Conservation (phyloP, 2,113 vertebrate species). For the Phalacrocorax carbo region DNA sequence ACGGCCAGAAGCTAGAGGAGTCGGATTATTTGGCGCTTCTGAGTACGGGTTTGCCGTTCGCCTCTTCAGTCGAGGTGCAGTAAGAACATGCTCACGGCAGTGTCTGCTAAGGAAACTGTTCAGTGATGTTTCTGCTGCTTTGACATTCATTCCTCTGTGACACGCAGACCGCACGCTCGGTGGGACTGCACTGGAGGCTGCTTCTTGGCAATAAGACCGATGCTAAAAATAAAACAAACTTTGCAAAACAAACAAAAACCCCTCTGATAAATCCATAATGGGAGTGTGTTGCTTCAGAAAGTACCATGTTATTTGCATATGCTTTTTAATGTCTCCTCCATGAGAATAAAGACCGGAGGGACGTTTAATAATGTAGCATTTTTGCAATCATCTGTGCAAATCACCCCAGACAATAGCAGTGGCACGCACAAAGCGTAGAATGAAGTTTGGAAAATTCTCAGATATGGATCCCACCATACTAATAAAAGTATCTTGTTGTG, state of each 20-base stretch:
- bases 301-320: not conserved
- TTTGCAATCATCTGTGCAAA: not conserved
- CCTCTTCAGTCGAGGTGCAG: not conserved
- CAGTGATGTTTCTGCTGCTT: not conserved
- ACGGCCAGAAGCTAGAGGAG: not conserved
- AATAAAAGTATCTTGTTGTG: not conserved
- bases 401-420: not conserved
- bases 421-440: accelerated
- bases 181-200: not conserved
- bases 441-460: not conserved
- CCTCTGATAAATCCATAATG: not conserved
- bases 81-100: not conserved
- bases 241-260: not conserved
- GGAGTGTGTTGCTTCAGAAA: not conserved
- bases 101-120: not conserved
- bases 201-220: not conserved
- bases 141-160: not conserved
- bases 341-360: not conserved
- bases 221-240: slow-evolving; percentile 40
- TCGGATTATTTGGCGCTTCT: not conserved
- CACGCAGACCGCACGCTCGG: not conserved
- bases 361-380: not conserved
- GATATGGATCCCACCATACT: not conserved
- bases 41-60: not conserved
- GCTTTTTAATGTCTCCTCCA: not conserved